These are phyloP conservation scores for Unio pictorum DNA, from an alignment of 2,888 invertebrate genomes.

Conservation along the genomic window DNA sequence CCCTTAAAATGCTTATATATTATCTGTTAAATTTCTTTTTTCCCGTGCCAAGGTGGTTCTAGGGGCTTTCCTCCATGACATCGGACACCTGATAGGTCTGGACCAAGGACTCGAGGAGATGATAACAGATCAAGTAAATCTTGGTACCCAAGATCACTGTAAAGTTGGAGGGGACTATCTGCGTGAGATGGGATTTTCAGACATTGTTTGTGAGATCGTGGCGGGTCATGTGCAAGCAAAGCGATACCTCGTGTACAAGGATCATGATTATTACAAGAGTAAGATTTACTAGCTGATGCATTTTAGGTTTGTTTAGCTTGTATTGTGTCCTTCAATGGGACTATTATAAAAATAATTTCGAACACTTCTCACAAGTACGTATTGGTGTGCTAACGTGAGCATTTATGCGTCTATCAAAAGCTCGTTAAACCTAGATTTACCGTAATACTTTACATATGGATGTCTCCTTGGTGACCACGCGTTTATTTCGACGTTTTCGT, in stretches of 20 bases:
- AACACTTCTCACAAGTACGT: not conserved
- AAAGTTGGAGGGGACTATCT: constrained; percentile 42
- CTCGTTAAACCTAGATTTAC: too few species aligned
- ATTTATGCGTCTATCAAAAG: too few species aligned
- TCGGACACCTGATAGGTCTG: constrained; percentile 50
- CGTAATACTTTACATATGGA: too few species aligned
- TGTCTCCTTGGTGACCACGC: too few species aligned
- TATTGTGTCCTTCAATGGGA: not conserved
- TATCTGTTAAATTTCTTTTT: too few species aligned
- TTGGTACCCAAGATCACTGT: constrained; percentile 49
- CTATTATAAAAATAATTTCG: not conserved
- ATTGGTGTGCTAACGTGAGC: too few species aligned
- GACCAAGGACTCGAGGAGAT: constrained; percentile 31
- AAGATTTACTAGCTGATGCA: constrained; percentile 4
- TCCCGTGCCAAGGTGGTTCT: constrained; percentile 31
- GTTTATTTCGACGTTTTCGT: too few species aligned
- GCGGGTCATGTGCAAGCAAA: constrained; percentile 56
- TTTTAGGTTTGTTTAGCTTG: not conserved
- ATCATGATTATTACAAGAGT: constrained; percentile 46
- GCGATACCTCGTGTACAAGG: constrained; percentile 50
- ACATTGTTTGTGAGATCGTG: constrained; percentile 39
- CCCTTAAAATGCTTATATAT: too few species aligned
- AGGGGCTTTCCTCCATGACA: constrained; percentile 56
- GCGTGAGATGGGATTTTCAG: constrained; percentile 34
- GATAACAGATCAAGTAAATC: constrained; percentile 34